Evolutionary conservation across 23 tunicate genomes (phyloP).

Genomic region (Oikopleura vanhoeffeni): DNA sequence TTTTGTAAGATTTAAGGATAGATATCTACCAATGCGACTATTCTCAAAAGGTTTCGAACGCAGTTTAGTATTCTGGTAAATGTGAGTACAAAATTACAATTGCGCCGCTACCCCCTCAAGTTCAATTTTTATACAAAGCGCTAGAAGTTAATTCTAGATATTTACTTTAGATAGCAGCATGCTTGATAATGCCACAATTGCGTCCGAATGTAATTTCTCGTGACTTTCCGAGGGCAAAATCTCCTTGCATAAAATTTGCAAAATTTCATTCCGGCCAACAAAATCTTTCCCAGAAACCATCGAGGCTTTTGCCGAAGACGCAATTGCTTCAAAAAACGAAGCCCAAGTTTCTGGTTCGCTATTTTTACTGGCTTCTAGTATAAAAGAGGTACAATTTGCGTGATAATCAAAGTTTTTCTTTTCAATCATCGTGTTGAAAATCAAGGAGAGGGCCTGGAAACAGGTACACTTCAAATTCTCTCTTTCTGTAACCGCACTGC

Average conservation of each 20-base stretch:
- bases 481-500: not conserved
- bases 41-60: too few species aligned
- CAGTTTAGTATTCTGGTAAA: too few species aligned
- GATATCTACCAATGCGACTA: too few species aligned
- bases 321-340: not conserved
- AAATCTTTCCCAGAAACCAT: not conserved
- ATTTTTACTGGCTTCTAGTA: not conserved
- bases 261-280: not conserved
- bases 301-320: not conserved
- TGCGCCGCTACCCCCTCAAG: too few species aligned
- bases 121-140: too few species aligned
- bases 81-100: too few species aligned
- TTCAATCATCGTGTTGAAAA: constrained; percentile 10
- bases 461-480: not conserved
- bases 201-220: not conserved
- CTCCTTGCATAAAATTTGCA: not conserved
- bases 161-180: not conserved
- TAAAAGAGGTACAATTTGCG: not conserved
- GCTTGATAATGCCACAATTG: not conserved
- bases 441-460: not conserved
- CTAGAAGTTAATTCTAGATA: not conserved
- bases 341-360: not conserved
- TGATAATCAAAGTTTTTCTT: not conserved
- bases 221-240: not conserved
- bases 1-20: too few species aligned